Percentiles rank a stretch among this genome's conserved stretches.
Evolutionary conservation across 2,797 vertebrate species (phyloP).

Genomic region (Malurus splendens): DNA sequence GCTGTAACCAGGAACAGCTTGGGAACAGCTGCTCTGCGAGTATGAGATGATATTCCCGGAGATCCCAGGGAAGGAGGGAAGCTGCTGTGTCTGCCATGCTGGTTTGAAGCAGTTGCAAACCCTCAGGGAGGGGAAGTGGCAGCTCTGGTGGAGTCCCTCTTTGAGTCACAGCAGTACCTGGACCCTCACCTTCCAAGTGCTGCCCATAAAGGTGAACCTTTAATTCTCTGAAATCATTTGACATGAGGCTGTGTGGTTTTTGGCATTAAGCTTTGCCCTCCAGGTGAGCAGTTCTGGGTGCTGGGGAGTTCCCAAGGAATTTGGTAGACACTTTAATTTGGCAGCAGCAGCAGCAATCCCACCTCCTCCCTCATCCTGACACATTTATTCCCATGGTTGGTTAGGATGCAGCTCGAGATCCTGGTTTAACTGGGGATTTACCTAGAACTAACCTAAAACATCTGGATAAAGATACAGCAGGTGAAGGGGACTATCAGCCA

Average conservation of each 20-base stretch:
- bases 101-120: not conserved
- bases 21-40: not conserved
- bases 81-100: rapidly evolving
- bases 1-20: not conserved
- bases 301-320: not conserved
- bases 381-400: not conserved
- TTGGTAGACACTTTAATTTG: not conserved
- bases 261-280: not conserved
- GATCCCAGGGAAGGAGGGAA: not conserved
- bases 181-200: not conserved
- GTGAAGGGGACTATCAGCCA: not conserved
- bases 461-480: not conserved
- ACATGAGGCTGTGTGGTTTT: not conserved
- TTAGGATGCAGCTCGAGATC: not conserved
- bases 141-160: not conserved
- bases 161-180: not conserved
- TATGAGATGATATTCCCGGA: not conserved
- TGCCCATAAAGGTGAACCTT: not conserved
- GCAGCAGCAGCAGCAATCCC: not conserved
- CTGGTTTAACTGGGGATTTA: not conserved
- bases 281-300: not conserved
- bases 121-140: not conserved
- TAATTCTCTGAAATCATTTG: not conserved
- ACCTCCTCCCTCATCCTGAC: not conserved
- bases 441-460: not conserved